Base-by-base conservation (phyloP, 2,888 invertebrate species). In the Calliopum simillimum region DNA sequence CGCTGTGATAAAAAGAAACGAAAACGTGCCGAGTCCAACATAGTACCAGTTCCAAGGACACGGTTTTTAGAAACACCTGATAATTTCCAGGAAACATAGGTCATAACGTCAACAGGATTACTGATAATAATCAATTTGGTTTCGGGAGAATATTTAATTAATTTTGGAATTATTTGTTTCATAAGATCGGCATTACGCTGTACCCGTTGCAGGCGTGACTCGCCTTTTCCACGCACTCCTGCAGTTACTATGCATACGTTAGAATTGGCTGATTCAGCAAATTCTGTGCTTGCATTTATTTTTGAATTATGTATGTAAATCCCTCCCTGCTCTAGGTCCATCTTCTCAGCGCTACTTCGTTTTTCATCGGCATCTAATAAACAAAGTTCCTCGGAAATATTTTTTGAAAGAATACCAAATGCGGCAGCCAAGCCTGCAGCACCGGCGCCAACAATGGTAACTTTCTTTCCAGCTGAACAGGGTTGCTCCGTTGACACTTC, bases 61-160 rank as follows among this genome's bases (percentile, higher is more conserved):
- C 93, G 91, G 82, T 95, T 90, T 84, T 92, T 91, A 12, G 97
- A 96, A 76, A 97, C 88, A 8, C 96, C 96, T 75, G 96, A 96
- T 69, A 98, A 84, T 87, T 95, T 96, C 97, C 97, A 98, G n/a
- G 97, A 92, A 13, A 97, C 95, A 84, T 95, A 96, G 0, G 97
- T 96, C 80, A 98, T 88, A 73, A 97, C 92, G 83, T 98, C 97
- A 43, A 96, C 96, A 0, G 97, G 97, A 86, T 97, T 97, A 77
- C 95, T 94, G 5, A 97, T 96, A 80, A 98, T 91, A 72, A 97
- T 80, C 41, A 98, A 86, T 69, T 96, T 91, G 13, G 95, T 91
- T 78, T 97, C 90, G 0, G 97, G 97, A 73, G 95, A 96, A 87
- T 96, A 89, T 75, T 85, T 80, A n/a, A 86, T 80, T 76, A 86